These are phyloP conservation scores for Rhagium mordax DNA, from an alignment of 2,888 invertebrate genomes.

Conservation along the genomic window DNA sequence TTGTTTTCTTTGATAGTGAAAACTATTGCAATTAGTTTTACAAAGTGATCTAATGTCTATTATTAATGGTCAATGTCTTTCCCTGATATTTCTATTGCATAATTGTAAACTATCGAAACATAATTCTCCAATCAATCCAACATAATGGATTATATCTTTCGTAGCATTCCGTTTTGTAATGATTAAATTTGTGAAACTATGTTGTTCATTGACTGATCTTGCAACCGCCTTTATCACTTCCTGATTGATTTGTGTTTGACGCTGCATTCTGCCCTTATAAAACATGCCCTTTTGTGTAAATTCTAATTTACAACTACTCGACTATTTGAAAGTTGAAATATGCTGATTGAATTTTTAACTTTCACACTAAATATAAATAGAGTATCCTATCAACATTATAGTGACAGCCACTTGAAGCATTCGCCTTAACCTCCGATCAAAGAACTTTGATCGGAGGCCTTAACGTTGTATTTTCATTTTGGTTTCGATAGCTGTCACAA, in stretches of 20 bases:
- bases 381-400: not conserved
- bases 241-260: not conserved
- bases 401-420: not conserved
- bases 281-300: not conserved
- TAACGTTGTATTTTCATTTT: not conserved
- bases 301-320: not conserved
- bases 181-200: no score
- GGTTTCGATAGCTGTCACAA: not conserved
- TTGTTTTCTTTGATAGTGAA: no score
- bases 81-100: no score
- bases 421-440: no score
- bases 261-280: not conserved
- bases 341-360: not conserved
- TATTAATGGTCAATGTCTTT: no score
- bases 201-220: not conserved
- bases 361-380: not conserved
- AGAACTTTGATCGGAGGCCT: no score
- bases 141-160: no score
- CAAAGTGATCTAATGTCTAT: no score
- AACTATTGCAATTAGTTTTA: no score
- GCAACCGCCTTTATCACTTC: not conserved
- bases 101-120: no score
- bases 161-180: no score
- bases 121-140: no score
- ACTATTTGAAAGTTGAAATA: not conserved